These are phyloP conservation scores for Anoplius nigerrimus DNA, from an alignment of 2,888 invertebrate species.

Conservation along the genomic window DNA sequence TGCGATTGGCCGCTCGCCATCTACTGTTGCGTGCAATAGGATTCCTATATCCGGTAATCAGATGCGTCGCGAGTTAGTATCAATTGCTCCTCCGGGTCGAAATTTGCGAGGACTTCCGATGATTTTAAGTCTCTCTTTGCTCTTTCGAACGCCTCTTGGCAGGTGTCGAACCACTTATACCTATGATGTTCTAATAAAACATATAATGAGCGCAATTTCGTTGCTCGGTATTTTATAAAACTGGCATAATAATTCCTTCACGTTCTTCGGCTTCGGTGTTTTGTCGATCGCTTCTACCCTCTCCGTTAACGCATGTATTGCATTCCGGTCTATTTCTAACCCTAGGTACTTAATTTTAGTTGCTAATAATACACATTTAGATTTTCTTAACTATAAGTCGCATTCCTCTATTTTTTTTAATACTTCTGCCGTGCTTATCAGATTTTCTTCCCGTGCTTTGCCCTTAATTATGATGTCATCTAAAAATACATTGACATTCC, in stretches of 20 bases:
- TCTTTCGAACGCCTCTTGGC: slow-evolving; percentile 14
- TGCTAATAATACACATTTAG: slow-evolving; percentile 58
- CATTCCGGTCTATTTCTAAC: slow-evolving; percentile 47
- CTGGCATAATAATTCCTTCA: slow-evolving; percentile 22
- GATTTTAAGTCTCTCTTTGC: slow-evolving; percentile 27
- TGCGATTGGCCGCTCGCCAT: slow-evolving; percentile 24
- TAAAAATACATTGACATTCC: slow-evolving; percentile 34
- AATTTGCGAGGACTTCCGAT: slow-evolving; percentile 23
- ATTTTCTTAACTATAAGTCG: slow-evolving; percentile 42
- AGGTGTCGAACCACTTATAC: slow-evolving; percentile 19
- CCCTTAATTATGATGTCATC: slow-evolving; percentile 48
- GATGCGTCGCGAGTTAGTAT: slow-evolving; percentile 33
- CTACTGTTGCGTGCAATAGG: slow-evolving; percentile 17
- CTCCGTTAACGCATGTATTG: slow-evolving; percentile 22
- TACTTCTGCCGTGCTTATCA: too few relatives aligned
- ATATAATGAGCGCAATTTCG: slow-evolving; percentile 18
- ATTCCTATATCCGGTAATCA: too few relatives aligned
- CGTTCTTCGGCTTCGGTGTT: neutral
- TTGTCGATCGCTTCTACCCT: slow-evolving; percentile 11
- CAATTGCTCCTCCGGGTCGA: slow-evolving; percentile 19
- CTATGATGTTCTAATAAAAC: slow-evolving; percentile 14
- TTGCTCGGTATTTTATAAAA: slow-evolving; percentile 20
- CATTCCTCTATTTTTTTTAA: too few relatives aligned
- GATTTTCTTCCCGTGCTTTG: slow-evolving; percentile 45
- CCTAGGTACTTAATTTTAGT: slow-evolving; percentile 54